Percentiles rank a stretch among this genome's conserved stretches.
phyloP scores from a whole-genome alignment of 2,797 vertebrate genomes.

The Phalanger gymnotis region DNA sequence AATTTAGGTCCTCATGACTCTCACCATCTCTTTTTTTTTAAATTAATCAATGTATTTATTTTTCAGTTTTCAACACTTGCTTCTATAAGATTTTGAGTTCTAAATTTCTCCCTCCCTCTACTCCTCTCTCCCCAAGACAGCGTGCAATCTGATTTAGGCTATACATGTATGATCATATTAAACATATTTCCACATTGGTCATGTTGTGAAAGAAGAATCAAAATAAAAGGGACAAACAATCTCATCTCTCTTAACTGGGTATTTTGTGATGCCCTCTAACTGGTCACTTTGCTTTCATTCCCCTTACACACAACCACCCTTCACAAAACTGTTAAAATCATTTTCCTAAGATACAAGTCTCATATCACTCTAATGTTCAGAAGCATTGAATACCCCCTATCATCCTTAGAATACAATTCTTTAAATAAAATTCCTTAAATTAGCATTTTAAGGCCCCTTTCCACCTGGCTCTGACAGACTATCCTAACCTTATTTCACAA shows the following conservation, averaged over 20 bases:
- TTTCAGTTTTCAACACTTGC: no score
- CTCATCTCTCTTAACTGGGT: background rate
- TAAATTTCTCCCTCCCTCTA: no score
- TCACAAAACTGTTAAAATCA: background rate
- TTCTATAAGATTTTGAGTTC: no score
- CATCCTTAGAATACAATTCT: background rate
- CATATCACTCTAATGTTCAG: background rate
- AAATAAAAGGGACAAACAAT: no score
- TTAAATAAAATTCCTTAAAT: background rate
- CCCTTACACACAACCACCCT: background rate
- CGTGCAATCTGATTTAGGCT: no score
- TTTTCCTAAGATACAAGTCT: background rate
- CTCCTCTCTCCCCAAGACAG: no score
- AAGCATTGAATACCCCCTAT: background rate
- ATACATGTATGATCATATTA: no score
- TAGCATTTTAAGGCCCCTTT: background rate
- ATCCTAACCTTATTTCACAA: background rate
- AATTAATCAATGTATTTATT: no score
- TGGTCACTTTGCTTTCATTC: background rate
- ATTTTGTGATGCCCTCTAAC: background rate
- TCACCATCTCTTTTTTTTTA: no score
- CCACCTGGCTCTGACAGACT: background rate
- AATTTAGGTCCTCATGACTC: no score
- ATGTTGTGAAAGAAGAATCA: no score
- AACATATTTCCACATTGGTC: no score